Evolutionary conservation across 2,113 vertebrate species (phyloP).

Genomic region (Otolemur garnettii): DNA sequence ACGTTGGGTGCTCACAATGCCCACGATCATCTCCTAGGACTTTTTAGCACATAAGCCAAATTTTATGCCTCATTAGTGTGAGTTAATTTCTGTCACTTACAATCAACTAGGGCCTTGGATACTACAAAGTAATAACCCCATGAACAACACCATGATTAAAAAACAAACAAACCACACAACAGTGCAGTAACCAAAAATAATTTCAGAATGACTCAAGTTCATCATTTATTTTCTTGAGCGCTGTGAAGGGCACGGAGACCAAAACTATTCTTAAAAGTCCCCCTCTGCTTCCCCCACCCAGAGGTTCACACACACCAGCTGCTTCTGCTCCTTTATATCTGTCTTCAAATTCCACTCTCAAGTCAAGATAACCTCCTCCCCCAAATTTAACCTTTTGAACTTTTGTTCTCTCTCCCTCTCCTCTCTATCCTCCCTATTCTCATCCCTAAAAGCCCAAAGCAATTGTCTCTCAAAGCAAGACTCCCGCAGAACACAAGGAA

Average conservation of each 20-base stretch:
- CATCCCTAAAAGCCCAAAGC: slow-evolving; percentile 7
- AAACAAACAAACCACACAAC: background rate
- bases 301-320: slow-evolving; percentile 39
- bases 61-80: background rate
- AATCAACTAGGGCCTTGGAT: background rate
- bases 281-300: background rate
- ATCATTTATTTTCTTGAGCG: slow-evolving; percentile 38
- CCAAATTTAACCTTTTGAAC: slow-evolving; percentile 65
- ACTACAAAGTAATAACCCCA: background rate
- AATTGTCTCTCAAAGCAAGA: slow-evolving; percentile 35
- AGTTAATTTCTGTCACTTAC: slow-evolving; percentile 17
- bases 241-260: background rate
- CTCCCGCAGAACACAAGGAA: background rate
- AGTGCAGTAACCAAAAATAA: background rate
- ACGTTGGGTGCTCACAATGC: background rate
- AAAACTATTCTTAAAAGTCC: background rate
- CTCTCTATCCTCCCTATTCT: slow-evolving; percentile 46
- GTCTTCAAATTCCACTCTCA: slow-evolving; percentile 65
- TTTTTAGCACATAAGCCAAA: slow-evolving; percentile 10
- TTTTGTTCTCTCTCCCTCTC: slow-evolving; percentile 71
- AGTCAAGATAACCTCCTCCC: slow-evolving; percentile 73
- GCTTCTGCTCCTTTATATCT: slow-evolving; percentile 67
- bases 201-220: slow-evolving; percentile 45
- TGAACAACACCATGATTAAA: background rate
- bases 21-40: background rate